Evolutionary conservation across 2,797 vertebrate genomes (phyloP).

Genomic region (Acrossocheilus fasciatus): DNA sequence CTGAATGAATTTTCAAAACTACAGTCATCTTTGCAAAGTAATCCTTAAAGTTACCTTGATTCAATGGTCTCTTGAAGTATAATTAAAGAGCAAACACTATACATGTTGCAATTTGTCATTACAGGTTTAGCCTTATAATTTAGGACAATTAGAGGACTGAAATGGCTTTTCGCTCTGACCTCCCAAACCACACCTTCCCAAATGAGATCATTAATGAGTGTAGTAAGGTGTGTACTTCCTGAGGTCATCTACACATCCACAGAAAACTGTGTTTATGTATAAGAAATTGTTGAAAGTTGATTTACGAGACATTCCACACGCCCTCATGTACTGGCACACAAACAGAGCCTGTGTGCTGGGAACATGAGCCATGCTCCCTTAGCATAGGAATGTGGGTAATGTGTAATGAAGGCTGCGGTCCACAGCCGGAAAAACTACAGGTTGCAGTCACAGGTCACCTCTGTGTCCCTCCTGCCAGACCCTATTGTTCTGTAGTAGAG

Average conservation of each 20-base stretch:
- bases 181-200: constrained; percentile 21
- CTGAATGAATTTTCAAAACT: background rate
- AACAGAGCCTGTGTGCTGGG: constrained; percentile 18
- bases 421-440: constrained; percentile 61
- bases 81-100: constrained; percentile 19
- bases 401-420: constrained; percentile 68
- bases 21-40: background rate
- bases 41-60: background rate
- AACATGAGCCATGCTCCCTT: constrained; percentile 25
- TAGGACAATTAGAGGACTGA: constrained; percentile 34
- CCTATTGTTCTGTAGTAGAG: constrained; percentile 57
- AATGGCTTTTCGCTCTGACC: background rate
- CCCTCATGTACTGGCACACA: constrained; percentile 16
- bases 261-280: background rate
- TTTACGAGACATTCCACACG: constrained; percentile 48
- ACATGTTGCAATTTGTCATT: constrained; percentile 29
- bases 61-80: background rate
- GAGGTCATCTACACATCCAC: constrained; percentile 10
- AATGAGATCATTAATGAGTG: background rate
- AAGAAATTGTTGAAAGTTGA: constrained; percentile 27
- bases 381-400: constrained; percentile 70
- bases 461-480: constrained; percentile 29
- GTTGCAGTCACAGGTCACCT: constrained; percentile 58
- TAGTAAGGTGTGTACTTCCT: constrained; percentile 14
- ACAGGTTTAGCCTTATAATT: constrained; percentile 34